Base-by-base conservation (phyloP, 2,797 vertebrate species). In the Perdix hodgsoniae region DNA sequence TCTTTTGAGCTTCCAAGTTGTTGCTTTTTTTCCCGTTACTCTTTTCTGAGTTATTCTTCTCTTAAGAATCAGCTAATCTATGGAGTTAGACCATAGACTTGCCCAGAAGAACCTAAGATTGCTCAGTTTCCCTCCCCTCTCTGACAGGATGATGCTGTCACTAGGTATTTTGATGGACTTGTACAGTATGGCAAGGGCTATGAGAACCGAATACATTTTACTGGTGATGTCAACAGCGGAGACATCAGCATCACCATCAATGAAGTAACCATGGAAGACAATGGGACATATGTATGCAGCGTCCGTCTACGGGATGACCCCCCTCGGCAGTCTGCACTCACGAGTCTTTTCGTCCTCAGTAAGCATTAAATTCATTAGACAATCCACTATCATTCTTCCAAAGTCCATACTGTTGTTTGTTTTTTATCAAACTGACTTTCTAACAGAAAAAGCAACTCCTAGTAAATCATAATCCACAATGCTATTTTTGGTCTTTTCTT, bases 281-380 rank as follows among this genome's bases (percentile, higher is more conserved):
- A 98, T 0, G 98, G 98, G 4, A 98, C 97, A 1, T 98, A 97
- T 0, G 44, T 47, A 19, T 98, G 98, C 71, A 91, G 42, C 0
- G 93, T 98, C 9, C 95, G 72, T 1, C 45, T 98, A 5, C 2
- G 87, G 6, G 5, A 10, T 0, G 97, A 98, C 12, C 44, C 78
- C 0, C 50, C 29, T 0, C 82, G 89, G 2, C 13, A n/a, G 50
- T 4, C 65, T 3, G 78, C 86, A 2, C 8, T 29, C 1, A 6
- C 96, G 45, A 22, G 88, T 11, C 97, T 98, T 74, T 9, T 96
- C 0, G 97, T 98, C 35, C 97, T 98, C 1, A 97, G 98, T 98
- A 96, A 97, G 97, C 39, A 82, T 21, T 44, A 33, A 31, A 4
- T 6, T 59, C 26, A 2, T 21, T 59, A 24, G 18, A 18, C n/a